phyloP scores from a whole-genome alignment of 2,797 vertebrate species.

The Synanceia verrucosa region DNA sequence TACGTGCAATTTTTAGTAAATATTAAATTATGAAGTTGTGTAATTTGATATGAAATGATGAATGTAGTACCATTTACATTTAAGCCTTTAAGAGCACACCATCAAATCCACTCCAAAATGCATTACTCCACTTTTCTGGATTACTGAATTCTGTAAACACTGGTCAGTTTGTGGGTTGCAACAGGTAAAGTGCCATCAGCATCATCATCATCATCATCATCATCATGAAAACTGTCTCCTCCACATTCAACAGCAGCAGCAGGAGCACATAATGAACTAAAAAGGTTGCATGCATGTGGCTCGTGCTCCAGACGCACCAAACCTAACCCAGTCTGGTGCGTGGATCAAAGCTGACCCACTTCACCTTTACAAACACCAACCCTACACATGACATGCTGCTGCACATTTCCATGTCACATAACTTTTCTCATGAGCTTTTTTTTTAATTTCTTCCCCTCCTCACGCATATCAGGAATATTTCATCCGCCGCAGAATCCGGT shows the following conservation, averaged over 20 bases:
- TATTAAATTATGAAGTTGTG: too few relatives aligned
- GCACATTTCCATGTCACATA: background rate
- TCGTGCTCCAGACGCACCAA: conserved; percentile 18
- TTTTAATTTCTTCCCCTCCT: background rate
- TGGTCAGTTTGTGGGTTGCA: conserved; percentile 21
- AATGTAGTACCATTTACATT: too few relatives aligned
- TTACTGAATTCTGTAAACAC: background rate
- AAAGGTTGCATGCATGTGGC: too few relatives aligned
- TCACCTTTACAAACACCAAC: background rate
- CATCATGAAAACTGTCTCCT: background rate
- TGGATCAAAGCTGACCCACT: conserved; percentile 33
- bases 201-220: background rate
- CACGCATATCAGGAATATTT: rapidly evolving
- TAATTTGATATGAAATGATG: too few relatives aligned
- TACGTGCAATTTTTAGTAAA: too few relatives aligned
- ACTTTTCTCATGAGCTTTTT: conserved; percentile 20
- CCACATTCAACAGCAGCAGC: background rate
- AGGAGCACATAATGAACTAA: background rate
- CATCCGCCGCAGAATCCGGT: background rate
- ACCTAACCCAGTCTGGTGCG: conserved; percentile 30
- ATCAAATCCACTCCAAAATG: background rate
- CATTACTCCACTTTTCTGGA: background rate
- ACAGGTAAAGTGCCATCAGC: conserved; percentile 31
- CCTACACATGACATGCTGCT: background rate
- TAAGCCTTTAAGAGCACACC: background rate